Evolutionary conservation across 1,140 invertebrate genomes (phyloP), one percentile per base, ranked within the genome.

Genomic region (Carcinoscorpius rotundicauda): DNA sequence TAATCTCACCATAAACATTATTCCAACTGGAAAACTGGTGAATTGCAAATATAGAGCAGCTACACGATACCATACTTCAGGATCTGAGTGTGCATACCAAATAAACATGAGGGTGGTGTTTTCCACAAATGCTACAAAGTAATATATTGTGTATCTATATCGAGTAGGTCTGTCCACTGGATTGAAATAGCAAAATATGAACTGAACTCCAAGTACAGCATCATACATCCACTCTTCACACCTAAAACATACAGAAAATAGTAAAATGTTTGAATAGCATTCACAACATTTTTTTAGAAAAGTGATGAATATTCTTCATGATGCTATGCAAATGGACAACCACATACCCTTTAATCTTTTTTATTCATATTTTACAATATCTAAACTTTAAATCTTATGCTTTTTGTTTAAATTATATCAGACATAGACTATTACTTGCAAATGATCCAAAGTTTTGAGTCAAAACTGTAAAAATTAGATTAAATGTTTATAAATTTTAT

Each of bases 101-200:
- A 68, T 49, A 64, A n/a, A 52, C 63, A 73, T 67, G 3, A 73
- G 51, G 52, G 69, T 59, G 49, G 66, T 62, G 65, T 73, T 73
- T 64, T 73, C 72, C 57, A 66, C 50, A 60, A 73, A 72, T 57
- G 64, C 66, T 6, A 72, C 61, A 2, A 56, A 51, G 58, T 71
- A 73, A 52, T 65, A 73, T 53, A 70, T 64, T 8, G 64, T 60
- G 56, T 73, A 69, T n/a, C 72, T 60, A 10, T 64, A 59, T 51
- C 72, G 61, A 52, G 72, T 72, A 56, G 69, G 69, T 51, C 63
- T 71, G 50, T 73, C 72, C 9, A 72, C 67, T 0, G 72, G 72
- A 61, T 73, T 73, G 53, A 73, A 73, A 62, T 72, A 73, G 55
- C 72, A 73, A 67, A 73, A 73, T n/a, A 73, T 73, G 59, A 70